Percentiles rank a stretch among this genome's conserved stretches.
phyloP scores from a whole-genome alignment of 2,888 invertebrate genomes.

The Ochlodes sylvanus region DNA sequence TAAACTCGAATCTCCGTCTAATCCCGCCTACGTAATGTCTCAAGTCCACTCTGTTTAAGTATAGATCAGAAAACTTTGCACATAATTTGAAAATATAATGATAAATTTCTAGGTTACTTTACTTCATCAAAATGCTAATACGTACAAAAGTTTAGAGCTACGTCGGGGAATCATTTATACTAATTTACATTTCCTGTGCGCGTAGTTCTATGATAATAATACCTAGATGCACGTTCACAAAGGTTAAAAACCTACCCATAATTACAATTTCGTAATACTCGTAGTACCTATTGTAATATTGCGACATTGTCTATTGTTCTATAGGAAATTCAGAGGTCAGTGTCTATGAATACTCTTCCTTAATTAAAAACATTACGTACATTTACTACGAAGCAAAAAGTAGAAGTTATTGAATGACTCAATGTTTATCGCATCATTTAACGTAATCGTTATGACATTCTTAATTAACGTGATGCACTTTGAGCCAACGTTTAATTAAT shows the following conservation, averaged over 20 bases:
- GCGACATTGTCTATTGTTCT: not conserved
- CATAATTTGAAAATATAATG: too few species aligned
- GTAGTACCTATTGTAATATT: not conserved
- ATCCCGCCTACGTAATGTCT: too few species aligned
- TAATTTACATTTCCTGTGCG: too few species aligned
- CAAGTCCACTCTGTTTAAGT: too few species aligned
- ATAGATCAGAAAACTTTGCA: too few species aligned
- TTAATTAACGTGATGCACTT: not conserved
- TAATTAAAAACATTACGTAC: constrained; percentile 3
- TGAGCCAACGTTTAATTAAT: not conserved
- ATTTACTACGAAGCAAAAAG: not conserved
- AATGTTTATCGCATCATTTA: not conserved
- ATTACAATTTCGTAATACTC: not conserved
- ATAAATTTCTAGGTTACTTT: too few species aligned
- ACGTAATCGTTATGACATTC: not conserved
- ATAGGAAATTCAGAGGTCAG: constrained; percentile 1
- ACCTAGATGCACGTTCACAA: not conserved
- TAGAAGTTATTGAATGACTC: not conserved
- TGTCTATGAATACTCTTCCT: constrained; percentile 12
- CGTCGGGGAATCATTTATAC: too few species aligned
- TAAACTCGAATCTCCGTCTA: too few species aligned
- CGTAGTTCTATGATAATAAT: not conserved
- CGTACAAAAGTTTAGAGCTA: too few species aligned
- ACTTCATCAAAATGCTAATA: too few species aligned
- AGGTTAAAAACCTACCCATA: not conserved